Evolutionary conservation across 2,888 invertebrate species (phyloP).

Genomic region (Melanostoma scalare): DNA sequence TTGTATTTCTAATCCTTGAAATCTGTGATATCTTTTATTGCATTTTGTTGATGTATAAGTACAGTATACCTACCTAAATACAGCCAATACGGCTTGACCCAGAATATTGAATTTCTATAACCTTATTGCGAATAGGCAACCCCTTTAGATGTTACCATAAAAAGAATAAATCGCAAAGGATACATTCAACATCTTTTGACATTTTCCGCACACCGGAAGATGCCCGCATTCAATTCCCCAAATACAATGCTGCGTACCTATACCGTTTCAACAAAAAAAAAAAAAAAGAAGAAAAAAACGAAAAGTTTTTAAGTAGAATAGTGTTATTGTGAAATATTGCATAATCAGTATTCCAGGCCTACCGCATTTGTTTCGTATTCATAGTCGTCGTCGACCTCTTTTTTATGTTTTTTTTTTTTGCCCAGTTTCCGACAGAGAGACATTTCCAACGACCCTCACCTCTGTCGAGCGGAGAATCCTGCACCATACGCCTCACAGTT

Average conservation of each 20-base stretch:
- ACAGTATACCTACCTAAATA: neutral
- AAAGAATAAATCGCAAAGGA: constrained; percentile 21
- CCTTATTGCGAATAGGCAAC: constrained; percentile 4
- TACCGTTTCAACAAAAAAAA: neutral
- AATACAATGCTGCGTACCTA: constrained; percentile 38
- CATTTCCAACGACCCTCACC: constrained; percentile 19
- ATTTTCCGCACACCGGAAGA: constrained; percentile 22
- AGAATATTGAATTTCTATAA: constrained; percentile 15
- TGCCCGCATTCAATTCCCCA: constrained; percentile 29
- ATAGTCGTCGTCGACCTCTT: constrained; percentile 1
- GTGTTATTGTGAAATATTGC: constrained; percentile 60
- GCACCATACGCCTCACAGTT: constrained; percentile 55
- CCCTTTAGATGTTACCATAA: neutral
- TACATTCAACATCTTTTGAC: constrained; percentile 32
- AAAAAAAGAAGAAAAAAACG: neutral
- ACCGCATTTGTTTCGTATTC: constrained; percentile 47
- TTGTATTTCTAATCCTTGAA: no score
- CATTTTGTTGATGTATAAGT: neutral
- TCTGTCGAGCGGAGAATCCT: constrained; percentile 1
- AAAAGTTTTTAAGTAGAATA: constrained; percentile 38
- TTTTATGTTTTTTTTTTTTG: neutral
- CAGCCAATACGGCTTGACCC: constrained; percentile 7
- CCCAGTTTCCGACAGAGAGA: constrained; percentile 14
- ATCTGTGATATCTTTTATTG: no score
- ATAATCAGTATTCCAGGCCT: constrained; percentile 43